Evolutionary conservation across 2,113 vertebrate genomes (phyloP).

Genomic region (Carollia perspicillata): DNA sequence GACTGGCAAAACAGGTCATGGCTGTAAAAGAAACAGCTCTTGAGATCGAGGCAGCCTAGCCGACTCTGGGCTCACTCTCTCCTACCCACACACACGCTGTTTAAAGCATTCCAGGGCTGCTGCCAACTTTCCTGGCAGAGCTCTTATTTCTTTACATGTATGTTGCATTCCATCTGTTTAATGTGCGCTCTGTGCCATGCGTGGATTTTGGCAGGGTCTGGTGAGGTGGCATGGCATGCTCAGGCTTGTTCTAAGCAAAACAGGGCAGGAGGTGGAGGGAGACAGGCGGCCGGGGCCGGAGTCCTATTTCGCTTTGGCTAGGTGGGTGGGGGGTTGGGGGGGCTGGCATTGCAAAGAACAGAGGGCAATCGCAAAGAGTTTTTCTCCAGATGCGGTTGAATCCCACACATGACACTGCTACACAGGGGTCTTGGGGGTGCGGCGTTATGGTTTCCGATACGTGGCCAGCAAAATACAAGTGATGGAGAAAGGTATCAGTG

Average conservation of each 20-base stretch:
- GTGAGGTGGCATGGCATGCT: conserved; percentile 55
- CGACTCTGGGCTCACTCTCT: conserved; percentile 52
- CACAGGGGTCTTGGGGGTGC: background rate
- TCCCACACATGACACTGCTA: fast-evolving
- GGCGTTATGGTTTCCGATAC: background rate
- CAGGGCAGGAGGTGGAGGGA: background rate
- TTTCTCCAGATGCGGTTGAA: background rate
- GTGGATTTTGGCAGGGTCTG: conserved; percentile 52
- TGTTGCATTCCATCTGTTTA: conserved; percentile 76
- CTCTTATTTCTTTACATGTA: conserved; percentile 77
- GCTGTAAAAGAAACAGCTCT: conserved; percentile 75
- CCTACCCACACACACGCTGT: conserved; percentile 59
- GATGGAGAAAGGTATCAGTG: background rate
- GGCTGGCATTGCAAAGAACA: background rate
- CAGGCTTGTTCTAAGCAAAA: conserved; percentile 38
- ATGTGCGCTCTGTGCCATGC: conserved; percentile 62
- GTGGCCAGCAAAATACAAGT: background rate
- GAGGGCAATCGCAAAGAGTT: background rate
- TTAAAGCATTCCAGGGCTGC: conserved; percentile 66
- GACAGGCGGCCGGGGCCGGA: background rate
- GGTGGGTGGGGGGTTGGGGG: background rate
- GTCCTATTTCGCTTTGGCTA: background rate
- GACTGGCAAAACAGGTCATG: conserved; percentile 76
- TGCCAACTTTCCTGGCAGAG: conserved; percentile 72
- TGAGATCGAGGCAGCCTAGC: conserved; percentile 50